Percentiles rank a stretch among this genome's conserved stretches.
Conservation (phyloP, 1,140 invertebrate species). For the Formica selysi region DNA sequence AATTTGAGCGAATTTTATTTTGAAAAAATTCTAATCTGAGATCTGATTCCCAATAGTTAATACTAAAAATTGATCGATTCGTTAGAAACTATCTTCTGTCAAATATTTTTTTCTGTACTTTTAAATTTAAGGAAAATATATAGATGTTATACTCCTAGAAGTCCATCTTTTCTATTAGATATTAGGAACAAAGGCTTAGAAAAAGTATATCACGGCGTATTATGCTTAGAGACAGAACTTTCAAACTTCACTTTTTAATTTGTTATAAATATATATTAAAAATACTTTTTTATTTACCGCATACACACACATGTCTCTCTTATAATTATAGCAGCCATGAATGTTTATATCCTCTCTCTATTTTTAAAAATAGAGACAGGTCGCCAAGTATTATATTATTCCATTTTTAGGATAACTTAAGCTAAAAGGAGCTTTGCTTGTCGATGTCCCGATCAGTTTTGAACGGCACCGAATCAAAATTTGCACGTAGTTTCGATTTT, state of each 20-base stretch:
- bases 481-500: conserved; percentile 39
- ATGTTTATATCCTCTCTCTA: background rate
- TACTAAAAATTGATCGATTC: background rate
- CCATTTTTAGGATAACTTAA: background rate
- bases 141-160: background rate
- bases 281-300: background rate
- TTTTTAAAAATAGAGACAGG: background rate
- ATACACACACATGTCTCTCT: background rate
- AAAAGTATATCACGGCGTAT: background rate
- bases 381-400: background rate
- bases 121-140: background rate
- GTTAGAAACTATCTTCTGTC: background rate
- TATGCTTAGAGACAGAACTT: background rate
- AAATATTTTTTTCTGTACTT: background rate
- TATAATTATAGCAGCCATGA: background rate
- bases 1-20: background rate
- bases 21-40: background rate
- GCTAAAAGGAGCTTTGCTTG: background rate
- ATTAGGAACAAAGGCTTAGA: background rate
- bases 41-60: background rate
- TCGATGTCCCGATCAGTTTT: background rate
- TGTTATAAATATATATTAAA: background rate
- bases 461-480: conserved; percentile 28
- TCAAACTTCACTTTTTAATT: background rate
- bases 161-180: background rate